Evolutionary conservation across 2,797 vertebrate genomes (phyloP).

Genomic region (Siniperca scherzeri): DNA sequence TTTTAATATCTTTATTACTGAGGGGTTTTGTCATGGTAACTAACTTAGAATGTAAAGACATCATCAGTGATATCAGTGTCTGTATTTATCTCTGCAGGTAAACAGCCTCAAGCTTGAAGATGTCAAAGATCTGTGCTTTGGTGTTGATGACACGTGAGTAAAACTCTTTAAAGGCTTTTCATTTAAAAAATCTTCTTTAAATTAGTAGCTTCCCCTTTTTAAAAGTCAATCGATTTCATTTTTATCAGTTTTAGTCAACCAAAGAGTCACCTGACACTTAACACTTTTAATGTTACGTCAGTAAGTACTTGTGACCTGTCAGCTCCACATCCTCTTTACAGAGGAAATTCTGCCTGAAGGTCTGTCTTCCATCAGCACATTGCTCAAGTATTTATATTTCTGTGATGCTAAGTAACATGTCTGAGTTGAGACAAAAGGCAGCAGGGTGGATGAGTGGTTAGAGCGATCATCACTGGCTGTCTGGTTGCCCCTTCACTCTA

Average conservation of each 20-base stretch:
- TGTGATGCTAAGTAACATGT: conserved; percentile 5
- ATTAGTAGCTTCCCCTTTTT: background rate
- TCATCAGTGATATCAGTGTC: conserved; percentile 6
- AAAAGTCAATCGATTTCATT: background rate
- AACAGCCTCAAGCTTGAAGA: conserved; percentile 63
- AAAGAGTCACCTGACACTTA: background rate
- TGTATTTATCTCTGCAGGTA: conserved; percentile 54
- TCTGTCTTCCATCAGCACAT: conserved; percentile 23
- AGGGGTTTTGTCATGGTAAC: background rate
- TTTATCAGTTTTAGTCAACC: background rate
- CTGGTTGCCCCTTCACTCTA: background rate
- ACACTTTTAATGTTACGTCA: background rate
- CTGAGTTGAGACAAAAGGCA: conserved; percentile 2
- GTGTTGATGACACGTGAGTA: conserved; percentile 81
- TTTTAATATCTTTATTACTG: background rate
- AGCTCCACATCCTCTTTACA: conserved; percentile 10
- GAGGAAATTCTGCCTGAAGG: conserved; percentile 1
- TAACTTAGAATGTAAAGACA: background rate
- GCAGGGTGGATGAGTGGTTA: background rate
- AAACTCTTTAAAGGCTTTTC: conserved; percentile 3
- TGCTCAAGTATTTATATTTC: conserved; percentile 15
- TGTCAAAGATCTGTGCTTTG: conserved; percentile 81
- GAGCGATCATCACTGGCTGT: background rate
- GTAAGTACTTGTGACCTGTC: background rate
- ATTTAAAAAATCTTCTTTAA: background rate